Evolutionary conservation across 1,140 invertebrate genomes (phyloP).

Genomic region (Glossosoma conforme): DNA sequence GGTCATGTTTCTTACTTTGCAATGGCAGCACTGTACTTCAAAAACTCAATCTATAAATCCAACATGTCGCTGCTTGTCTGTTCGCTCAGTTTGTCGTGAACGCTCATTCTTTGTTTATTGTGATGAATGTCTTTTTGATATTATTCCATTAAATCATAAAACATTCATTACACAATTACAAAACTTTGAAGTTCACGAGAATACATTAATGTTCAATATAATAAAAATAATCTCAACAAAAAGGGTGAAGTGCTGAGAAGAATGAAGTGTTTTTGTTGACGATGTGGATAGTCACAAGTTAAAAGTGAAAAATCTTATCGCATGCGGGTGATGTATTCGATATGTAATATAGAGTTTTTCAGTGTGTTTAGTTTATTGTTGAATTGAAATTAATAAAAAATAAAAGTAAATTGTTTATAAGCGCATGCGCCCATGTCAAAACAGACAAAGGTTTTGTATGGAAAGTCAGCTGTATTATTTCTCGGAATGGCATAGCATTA

Average conservation of each 20-base stretch:
- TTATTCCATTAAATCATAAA: too few species aligned
- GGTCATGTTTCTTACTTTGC: too few species aligned
- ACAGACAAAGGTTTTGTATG: constrained; percentile 55
- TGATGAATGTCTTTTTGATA: constrained; percentile 10
- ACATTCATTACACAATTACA: too few species aligned
- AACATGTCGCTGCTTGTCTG: constrained; percentile 14
- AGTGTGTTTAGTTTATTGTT: constrained; percentile 21
- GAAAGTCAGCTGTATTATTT: constrained; percentile 51
- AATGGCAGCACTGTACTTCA: background rate
- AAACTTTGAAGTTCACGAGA: too few species aligned
- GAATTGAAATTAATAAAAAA: constrained; percentile 14
- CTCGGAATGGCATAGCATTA: constrained; percentile 29
- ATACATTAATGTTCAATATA: constrained; percentile 9
- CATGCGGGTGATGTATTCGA: constrained; percentile 15
- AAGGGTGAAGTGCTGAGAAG: constrained; percentile 10
- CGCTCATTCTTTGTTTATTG: constrained; percentile 13
- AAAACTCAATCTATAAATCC: constrained; percentile 8
- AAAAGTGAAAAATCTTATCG: constrained; percentile 8
- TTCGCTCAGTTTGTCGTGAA: constrained; percentile 4
- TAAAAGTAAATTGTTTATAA: constrained; percentile 34
- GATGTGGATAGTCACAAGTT: constrained; percentile 23
- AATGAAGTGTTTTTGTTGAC: constrained; percentile 15
- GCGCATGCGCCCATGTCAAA: constrained; percentile 50
- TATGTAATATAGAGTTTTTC: constrained; percentile 12
- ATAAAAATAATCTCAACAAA: background rate